phyloP scores from a whole-genome alignment of 2,113 vertebrate species.

The Macrotus californicus region DNA sequence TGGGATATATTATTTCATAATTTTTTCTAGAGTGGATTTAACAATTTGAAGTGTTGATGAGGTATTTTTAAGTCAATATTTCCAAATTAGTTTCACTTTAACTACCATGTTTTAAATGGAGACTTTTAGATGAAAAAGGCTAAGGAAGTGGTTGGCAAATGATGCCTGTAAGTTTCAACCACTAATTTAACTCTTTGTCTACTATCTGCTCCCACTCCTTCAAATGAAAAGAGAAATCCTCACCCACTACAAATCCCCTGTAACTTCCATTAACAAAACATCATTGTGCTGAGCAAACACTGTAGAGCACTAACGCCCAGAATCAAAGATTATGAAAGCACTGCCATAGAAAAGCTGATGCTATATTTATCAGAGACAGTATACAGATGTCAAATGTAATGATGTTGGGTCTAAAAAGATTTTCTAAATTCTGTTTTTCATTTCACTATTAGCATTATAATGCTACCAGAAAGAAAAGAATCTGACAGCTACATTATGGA shows the following conservation, averaged over 20 bases:
- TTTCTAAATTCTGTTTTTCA: constrained; percentile 64
- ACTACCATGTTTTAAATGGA: not conserved
- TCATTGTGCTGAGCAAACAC: constrained; percentile 18
- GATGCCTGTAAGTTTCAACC: not conserved
- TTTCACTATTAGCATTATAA: constrained; percentile 71
- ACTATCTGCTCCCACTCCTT: not conserved
- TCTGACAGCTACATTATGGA: constrained; percentile 68
- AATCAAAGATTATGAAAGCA: constrained; percentile 58
- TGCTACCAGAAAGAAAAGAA: constrained; percentile 45
- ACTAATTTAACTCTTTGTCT: not conserved
- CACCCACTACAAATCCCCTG: not conserved
- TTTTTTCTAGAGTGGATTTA: not conserved
- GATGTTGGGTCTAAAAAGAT: constrained; percentile 56
- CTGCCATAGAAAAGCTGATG: constrained; percentile 48
- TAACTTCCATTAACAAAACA: constrained; percentile 41
- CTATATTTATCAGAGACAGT: constrained; percentile 49
- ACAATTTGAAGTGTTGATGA: not conserved
- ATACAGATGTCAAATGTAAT: constrained; percentile 66
- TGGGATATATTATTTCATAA: not conserved
- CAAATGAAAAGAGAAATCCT: not conserved
- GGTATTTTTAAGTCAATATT: not conserved
- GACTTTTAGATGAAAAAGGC: not conserved
- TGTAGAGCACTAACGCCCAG: constrained; percentile 15
- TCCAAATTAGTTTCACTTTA: not conserved
- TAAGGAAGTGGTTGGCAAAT: not conserved